Evolutionary conservation across 2,888 invertebrate genomes (phyloP).

Genomic region (Coronaproctus castanopsis): DNA sequence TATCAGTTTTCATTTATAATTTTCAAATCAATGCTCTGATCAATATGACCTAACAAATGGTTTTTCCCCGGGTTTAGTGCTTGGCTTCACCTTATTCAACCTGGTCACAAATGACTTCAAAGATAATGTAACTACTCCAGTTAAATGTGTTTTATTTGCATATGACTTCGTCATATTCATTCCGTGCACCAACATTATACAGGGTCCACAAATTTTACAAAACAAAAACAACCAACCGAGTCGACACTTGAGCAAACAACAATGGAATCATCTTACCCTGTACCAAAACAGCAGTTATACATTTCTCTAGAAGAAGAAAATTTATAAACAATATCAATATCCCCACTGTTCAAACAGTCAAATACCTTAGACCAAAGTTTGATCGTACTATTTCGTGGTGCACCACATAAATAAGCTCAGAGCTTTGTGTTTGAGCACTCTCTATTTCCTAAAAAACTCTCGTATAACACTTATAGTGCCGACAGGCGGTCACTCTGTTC

Average conservation of each 20-base stretch:
- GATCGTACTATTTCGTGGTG: neutral
- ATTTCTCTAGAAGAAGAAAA: neutral
- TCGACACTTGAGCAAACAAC: neutral
- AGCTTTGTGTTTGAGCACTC: neutral
- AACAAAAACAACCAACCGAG: neutral
- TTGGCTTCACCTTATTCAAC: neutral
- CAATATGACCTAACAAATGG: no score
- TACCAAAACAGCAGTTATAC: neutral
- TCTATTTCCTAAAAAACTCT: neutral
- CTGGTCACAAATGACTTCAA: neutral
- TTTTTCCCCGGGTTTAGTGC: no score
- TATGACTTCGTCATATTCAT: neutral
- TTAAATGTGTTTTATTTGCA: neutral
- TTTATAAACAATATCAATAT: neutral
- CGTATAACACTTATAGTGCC: neutral
- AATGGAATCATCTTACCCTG: neutral
- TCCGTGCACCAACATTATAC: neutral
- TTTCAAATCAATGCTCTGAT: no score
- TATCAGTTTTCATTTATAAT: no score
- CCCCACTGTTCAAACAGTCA: neutral
- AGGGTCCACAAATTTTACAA: neutral
- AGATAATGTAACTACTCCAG: neutral
- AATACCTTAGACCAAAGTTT: neutral
- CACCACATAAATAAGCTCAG: neutral
- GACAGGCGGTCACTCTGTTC: neutral